Conservation (phyloP, 1,140 invertebrate genomes). For the Heliconius himera region DNA sequence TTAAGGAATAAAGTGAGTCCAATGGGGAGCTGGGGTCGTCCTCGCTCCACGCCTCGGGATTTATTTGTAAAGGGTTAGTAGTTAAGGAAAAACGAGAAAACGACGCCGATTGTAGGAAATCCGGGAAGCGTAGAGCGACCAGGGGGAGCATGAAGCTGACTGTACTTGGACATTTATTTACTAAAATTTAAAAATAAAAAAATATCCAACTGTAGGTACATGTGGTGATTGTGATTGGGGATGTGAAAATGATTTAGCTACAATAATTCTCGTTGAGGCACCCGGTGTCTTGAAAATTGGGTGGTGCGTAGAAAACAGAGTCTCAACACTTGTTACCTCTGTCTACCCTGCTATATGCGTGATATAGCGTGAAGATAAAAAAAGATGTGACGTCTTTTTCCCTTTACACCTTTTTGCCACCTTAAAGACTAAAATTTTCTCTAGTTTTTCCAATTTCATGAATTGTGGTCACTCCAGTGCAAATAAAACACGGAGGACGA, state of each 20-base stretch:
- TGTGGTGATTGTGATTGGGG: no score
- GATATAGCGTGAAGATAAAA: no score
- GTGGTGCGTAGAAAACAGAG: no score
- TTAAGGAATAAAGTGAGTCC: background rate
- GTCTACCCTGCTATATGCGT: no score
- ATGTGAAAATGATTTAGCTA: no score
- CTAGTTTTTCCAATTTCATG: background rate
- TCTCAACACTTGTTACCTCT: no score
- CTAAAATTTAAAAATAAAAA: no score
- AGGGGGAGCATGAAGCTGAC: background rate
- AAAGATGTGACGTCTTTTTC: no score
- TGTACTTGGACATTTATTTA: background rate
- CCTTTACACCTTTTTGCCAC: background rate
- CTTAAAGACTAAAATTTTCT: background rate
- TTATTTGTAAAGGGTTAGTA: conserved; percentile 39
- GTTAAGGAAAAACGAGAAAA: conserved; percentile 31
- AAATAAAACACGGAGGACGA: conserved; percentile 11
- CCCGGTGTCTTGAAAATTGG: no score
- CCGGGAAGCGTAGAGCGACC: background rate
- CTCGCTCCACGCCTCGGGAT: conserved; percentile 20
- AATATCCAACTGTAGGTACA: no score
- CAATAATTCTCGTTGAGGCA: no score
- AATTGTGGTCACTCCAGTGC: background rate
- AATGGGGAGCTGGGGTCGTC: background rate
- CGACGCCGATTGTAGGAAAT: conserved; percentile 14